Conservation (phyloP, 2,888 invertebrate genomes). For the Aethes cnicana region DNA sequence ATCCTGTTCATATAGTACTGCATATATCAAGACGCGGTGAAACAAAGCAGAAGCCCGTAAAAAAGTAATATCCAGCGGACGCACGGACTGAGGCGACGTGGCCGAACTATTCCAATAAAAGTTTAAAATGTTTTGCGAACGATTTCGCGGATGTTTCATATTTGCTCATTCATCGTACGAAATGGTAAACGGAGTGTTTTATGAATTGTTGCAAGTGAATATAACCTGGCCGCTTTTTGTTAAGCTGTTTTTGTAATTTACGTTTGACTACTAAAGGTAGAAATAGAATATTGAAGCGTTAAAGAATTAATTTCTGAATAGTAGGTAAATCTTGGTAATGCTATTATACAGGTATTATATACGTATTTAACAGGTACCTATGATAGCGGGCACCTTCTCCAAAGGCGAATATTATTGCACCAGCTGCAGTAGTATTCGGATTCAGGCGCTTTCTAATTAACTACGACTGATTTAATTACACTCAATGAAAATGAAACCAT, state of each 20-base stretch:
- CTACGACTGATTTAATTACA: conserved; percentile 28
- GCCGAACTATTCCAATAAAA: conserved; percentile 69
- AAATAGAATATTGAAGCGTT: no score
- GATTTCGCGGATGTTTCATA: conserved; percentile 45
- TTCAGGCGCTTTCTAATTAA: conserved; percentile 28
- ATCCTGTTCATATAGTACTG: not conserved
- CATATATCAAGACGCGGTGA: conserved; percentile 35
- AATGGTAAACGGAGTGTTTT: not conserved
- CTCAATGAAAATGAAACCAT: conserved; percentile 19
- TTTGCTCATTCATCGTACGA: conserved; percentile 15
- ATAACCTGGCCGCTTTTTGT: no score
- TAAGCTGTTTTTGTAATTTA: no score
- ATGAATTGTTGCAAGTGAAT: no score
- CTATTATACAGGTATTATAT: no score
- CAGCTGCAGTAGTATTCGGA: conserved; percentile 9
- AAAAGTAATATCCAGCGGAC: conserved; percentile 55
- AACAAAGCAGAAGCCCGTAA: conserved; percentile 49
- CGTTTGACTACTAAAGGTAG: no score
- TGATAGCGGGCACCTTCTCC: conserved; percentile 8
- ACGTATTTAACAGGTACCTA: conserved; percentile 10
- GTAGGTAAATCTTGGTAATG: no score
- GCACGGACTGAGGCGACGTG: conserved; percentile 41
- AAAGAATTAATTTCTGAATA: no score
- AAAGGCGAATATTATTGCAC: conserved; percentile 20
- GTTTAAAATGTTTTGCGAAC: conserved; percentile 51